A percentile compares a stretch with the other conserved stretches of the same genome.
These are phyloP conservation scores for Acipenser ruthenus DNA, from an alignment of 2,797 vertebrate species.

Conservation along the genomic window DNA sequence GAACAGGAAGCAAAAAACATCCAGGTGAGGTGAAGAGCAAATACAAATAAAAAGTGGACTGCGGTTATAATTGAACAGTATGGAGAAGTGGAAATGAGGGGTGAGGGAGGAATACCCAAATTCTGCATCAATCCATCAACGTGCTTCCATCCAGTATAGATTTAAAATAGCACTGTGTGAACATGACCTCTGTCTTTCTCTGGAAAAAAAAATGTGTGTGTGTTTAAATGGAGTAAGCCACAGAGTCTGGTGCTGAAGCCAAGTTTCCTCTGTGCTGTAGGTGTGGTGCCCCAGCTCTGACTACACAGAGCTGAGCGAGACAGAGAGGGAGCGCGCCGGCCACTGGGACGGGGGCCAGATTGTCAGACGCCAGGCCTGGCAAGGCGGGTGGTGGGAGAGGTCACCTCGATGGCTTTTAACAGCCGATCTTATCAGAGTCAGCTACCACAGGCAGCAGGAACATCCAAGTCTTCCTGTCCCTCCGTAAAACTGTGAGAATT, in stretches of 20 bases:
- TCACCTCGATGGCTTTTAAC: slow-evolving; percentile 13
- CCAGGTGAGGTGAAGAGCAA: too few relatives aligned
- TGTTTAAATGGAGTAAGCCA: slow-evolving; percentile 42
- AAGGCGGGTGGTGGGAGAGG: slow-evolving; percentile 31
- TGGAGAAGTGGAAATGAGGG: not conserved
- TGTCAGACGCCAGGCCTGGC: slow-evolving; percentile 31
- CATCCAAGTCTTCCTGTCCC: slow-evolving; percentile 40
- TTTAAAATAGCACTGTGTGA: slow-evolving; percentile 64
- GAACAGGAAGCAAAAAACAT: too few relatives aligned
- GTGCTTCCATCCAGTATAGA: slow-evolving; percentile 55
- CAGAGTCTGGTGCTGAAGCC: slow-evolving; percentile 60
- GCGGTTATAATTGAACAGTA: too few relatives aligned
- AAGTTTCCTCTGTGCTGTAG: slow-evolving; percentile 71
- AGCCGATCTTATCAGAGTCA: slow-evolving; percentile 39
- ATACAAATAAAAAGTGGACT: too few relatives aligned
- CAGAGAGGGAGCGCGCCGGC: slow-evolving; percentile 21
- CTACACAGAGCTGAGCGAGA: slow-evolving; percentile 13
- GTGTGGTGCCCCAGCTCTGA: slow-evolving; percentile 52
- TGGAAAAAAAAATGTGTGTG: not conserved
- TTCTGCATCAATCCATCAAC: slow-evolving; percentile 53
- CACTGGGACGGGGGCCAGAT: slow-evolving; percentile 27
- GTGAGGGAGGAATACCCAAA: slow-evolving; percentile 35
- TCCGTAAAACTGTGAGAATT: not conserved
- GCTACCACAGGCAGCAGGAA: slow-evolving; percentile 39
- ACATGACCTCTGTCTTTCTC: slow-evolving; percentile 61